Evolutionary conservation across 2,888 invertebrate species (phyloP), one percentile per base, ranked within the genome.

Genomic region (Latrodectus hesperus): DNA sequence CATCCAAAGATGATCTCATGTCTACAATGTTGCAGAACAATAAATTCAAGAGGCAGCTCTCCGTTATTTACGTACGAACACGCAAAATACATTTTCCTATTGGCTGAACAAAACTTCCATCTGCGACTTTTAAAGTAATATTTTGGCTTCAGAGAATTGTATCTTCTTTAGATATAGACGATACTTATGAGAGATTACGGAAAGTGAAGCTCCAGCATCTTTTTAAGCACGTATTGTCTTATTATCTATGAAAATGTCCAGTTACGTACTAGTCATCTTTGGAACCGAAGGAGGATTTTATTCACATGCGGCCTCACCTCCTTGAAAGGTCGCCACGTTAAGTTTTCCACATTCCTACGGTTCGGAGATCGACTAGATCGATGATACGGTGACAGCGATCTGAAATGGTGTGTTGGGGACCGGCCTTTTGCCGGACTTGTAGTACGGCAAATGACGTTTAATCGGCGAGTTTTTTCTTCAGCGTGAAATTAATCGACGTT

Each of bases 51-150:
- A 0, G 77, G 67, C 9, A 3, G 17, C 11, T 10, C 26, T 52
- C 51, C 10, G 12, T 22, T 17, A 9, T 77, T 67, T 14, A 77
- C 22, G 1, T 68, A 22, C 10, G 12, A 8, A 77, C n/a, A 38
- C 77, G n/a, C 51, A 68, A n/a, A 26, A 78, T 14, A 52, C 53
- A 78, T 22, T 22, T 78, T 67, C 77, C 68, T 9, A 14, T n/a
- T 17, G 67, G 52, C 22, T 9, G 6, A 6, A 26, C 26, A 52
- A 8, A 78, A 26, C n/a, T 68, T 4, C 52, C 77, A 68, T 78
- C 22, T 22, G 52, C 26, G n/a, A 68, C 77, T 22, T 78, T 52
- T 3, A 78, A 26, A 0, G 26, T 68, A 12, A 26, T 16, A 14
- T 68, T 16, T 53, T 12, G 10, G 53, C 16, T 10, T 22, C 14